Conservation (phyloP, 2,113 vertebrate genomes). For the Cyprinodon brontotheroides region DNA sequence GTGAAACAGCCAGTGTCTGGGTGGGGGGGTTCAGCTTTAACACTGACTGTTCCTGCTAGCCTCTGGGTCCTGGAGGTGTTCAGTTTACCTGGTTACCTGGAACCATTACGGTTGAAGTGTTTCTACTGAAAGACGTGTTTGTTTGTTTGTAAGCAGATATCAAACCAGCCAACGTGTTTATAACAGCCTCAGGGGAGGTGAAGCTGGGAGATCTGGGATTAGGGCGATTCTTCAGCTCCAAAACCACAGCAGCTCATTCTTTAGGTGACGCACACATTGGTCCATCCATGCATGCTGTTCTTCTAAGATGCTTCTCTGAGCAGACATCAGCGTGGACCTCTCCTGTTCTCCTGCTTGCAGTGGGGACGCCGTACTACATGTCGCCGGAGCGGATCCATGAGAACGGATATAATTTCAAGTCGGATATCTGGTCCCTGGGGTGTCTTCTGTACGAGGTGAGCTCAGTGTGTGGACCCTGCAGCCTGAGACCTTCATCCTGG, state of each 20-base stretch:
- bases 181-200: constrained; percentile 93
- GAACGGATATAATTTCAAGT: constrained; percentile 99
- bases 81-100: no score
- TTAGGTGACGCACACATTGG: constrained; percentile 79
- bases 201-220: constrained; percentile 94
- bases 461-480: background rate
- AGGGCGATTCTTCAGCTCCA: constrained; percentile 95
- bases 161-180: constrained; percentile 96
- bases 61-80: no score
- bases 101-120: no score
- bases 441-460: constrained; percentile 95
- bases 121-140: background rate
- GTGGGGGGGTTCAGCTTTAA: no score
- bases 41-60: no score
- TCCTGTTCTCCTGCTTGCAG: constrained; percentile 71
- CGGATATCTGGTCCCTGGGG: constrained; percentile 99
- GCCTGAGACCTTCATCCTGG: no score
- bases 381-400: constrained; percentile 98
- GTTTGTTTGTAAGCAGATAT: constrained; percentile 82
- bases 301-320: no score
- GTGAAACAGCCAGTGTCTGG: no score
- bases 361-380: constrained; percentile 99
- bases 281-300: background rate
- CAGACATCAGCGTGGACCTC: no score
- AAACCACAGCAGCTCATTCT: constrained; percentile 95